Conservation (phyloP, 1,140 invertebrate genomes). For the Musca vetustissima region DNA sequence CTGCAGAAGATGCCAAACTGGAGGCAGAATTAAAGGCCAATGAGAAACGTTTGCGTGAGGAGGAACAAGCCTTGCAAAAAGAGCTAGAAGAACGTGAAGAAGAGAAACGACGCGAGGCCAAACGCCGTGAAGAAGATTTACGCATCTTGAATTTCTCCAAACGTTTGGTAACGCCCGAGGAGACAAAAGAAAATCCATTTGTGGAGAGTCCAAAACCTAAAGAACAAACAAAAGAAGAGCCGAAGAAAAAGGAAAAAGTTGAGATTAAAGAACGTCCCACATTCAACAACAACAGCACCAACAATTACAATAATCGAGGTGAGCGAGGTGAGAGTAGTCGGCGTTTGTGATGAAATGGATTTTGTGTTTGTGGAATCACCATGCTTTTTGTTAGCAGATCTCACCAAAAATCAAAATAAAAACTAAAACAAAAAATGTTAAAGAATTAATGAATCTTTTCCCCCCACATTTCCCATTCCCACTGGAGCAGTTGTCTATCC, state of each 20-base stretch:
- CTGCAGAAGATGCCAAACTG: conserved; percentile 40
- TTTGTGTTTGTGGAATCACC: conserved; percentile 21
- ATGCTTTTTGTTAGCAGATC: neutral
- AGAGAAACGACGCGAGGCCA: conserved; percentile 39
- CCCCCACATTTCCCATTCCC: conserved; percentile 11
- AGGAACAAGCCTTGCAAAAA: conserved; percentile 37
- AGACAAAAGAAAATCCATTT: conserved; percentile 22
- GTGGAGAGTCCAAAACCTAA: conserved; percentile 50
- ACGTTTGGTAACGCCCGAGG: conserved; percentile 37
- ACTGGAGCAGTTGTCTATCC: conserved; percentile 18
- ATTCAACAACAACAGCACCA: conserved; percentile 4
- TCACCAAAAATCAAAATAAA: neutral
- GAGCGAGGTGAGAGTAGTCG: conserved; percentile 16
- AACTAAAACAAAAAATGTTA: neutral
- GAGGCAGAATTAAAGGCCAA: conserved; percentile 42
- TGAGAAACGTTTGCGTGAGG: conserved; percentile 41
- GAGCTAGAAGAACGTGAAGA: conserved; percentile 35
- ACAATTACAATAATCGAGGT: conserved; percentile 1
- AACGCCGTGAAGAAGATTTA: conserved; percentile 46
- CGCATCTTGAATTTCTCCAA: conserved; percentile 42
- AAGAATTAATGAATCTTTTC: neutral
- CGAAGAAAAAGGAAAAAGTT: conserved; percentile 4
- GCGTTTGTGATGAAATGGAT: neutral
- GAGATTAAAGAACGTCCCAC: neutral
- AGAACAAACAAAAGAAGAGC: conserved; percentile 39